Conservation (phyloP, 2,888 invertebrate species). For the Heliothis peltigera region DNA sequence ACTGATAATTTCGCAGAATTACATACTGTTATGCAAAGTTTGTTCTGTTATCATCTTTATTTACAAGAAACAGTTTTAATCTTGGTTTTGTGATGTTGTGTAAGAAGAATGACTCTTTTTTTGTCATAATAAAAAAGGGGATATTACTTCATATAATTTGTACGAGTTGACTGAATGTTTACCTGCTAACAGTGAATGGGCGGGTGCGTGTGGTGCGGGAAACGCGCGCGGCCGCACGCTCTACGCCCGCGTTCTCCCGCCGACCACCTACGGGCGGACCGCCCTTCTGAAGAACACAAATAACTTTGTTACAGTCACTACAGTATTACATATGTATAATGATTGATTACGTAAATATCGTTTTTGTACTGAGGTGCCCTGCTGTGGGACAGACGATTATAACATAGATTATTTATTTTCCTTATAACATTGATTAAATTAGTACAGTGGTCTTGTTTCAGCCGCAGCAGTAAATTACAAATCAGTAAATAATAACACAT, state of each 20-base stretch:
- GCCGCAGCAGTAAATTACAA: neutral
- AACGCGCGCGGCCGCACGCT: constrained; percentile 86
- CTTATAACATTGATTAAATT: no score
- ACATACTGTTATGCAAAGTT: neutral
- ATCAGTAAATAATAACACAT: neutral
- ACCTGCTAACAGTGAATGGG: constrained; percentile 91
- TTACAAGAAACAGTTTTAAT: neutral
- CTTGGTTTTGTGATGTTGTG: neutral
- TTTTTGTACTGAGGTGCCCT: no score
- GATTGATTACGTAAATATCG: no score
- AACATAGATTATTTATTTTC: no score
- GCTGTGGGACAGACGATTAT: no score
- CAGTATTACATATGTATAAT: no score
- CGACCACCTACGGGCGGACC: constrained; percentile 88
- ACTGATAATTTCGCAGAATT: neutral
- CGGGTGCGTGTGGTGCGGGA: constrained; percentile 89
- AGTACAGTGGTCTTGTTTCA: neutral
- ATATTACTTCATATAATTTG: neutral
- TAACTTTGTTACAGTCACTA: neutral
- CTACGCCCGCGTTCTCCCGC: constrained; percentile 88
- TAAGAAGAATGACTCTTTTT: neutral
- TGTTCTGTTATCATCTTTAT: neutral
- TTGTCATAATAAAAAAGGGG: neutral
- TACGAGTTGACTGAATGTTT: constrained; percentile 49
- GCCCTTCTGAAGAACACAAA: constrained; percentile 79